These are phyloP conservation scores for Pogonocherus hispidulus DNA, from an alignment of 2,888 invertebrate species.

Conservation along the genomic window DNA sequence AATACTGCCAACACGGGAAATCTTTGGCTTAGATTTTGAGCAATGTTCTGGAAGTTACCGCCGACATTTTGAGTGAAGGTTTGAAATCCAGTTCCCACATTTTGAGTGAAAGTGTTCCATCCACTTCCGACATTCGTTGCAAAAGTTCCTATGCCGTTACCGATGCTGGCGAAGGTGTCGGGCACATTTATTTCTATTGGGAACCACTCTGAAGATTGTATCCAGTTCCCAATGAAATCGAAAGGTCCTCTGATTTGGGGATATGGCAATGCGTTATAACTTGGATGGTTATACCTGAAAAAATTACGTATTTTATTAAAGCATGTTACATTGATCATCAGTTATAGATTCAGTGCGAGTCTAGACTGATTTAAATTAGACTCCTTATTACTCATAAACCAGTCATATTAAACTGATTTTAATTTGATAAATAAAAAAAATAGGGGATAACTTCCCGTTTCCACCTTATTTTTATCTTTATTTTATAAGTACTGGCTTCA, in stretches of 20 bases:
- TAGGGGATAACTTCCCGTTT: too few species aligned
- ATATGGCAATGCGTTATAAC: constrained; percentile 10
- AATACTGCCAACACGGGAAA: constrained; percentile 49
- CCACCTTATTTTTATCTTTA: too few species aligned
- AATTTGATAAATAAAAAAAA: too few species aligned
- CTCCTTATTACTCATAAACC: too few species aligned
- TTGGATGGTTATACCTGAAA: constrained; percentile 26
- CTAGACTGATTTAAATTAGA: too few species aligned
- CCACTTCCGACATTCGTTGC: constrained; percentile 47
- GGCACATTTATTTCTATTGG: constrained; percentile 78
- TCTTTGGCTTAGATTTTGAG: constrained; percentile 46
- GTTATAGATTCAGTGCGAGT: too few species aligned
- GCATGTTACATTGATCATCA: too few species aligned
- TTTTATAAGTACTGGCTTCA: too few species aligned
- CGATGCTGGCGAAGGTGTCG: constrained; percentile 69
- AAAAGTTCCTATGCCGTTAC: constrained; percentile 45
- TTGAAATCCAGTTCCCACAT: constrained; percentile 48
- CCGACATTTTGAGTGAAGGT: constrained; percentile 52
- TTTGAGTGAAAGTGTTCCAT: constrained; percentile 45
- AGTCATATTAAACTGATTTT: too few species aligned
- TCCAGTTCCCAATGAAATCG: constrained; percentile 67
- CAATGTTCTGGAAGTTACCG: constrained; percentile 48
- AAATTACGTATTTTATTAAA: neutral
- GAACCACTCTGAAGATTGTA: constrained; percentile 72
- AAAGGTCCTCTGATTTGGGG: constrained; percentile 53